These are phyloP conservation scores for Phrynosoma blainvillii DNA, from an alignment of 2,113 vertebrate species.

Conservation along the genomic window DNA sequence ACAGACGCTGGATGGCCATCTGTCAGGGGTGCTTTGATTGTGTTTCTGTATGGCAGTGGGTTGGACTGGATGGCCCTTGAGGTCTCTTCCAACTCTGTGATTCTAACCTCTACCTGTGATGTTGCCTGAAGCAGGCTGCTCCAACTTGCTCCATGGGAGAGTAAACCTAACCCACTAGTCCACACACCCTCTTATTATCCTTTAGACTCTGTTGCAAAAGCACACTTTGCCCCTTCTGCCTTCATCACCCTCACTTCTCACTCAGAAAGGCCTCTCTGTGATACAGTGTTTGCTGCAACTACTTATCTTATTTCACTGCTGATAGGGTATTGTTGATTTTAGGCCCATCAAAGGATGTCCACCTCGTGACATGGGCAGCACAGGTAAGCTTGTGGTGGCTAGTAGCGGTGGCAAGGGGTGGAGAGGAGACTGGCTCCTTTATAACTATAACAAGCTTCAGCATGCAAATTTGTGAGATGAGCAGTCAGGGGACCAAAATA, in stretches of 20 bases:
- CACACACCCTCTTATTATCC: background rate
- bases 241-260: background rate
- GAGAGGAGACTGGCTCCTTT: slow-evolving; percentile 16
- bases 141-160: background rate
- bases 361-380: slow-evolving; percentile 2
- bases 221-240: background rate
- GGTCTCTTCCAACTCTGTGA: too few relatives aligned
- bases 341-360: background rate
- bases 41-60: too few relatives aligned
- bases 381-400: background rate
- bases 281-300: background rate
- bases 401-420: background rate
- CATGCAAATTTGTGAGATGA: slow-evolving; percentile 9
- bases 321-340: background rate
- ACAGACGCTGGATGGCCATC: too few relatives aligned
- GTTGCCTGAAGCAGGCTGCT: background rate
- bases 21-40: too few relatives aligned
- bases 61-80: too few relatives aligned
- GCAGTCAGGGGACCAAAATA: background rate
- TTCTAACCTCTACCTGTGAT: background rate
- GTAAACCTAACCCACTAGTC: background rate
- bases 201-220: background rate
- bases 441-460: slow-evolving; percentile 19
- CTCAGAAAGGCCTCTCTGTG: background rate
- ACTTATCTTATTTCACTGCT: slow-evolving; percentile 45